Conservation (phyloP, 23 tunicate species). For the Oikopleura albicans region DNA sequence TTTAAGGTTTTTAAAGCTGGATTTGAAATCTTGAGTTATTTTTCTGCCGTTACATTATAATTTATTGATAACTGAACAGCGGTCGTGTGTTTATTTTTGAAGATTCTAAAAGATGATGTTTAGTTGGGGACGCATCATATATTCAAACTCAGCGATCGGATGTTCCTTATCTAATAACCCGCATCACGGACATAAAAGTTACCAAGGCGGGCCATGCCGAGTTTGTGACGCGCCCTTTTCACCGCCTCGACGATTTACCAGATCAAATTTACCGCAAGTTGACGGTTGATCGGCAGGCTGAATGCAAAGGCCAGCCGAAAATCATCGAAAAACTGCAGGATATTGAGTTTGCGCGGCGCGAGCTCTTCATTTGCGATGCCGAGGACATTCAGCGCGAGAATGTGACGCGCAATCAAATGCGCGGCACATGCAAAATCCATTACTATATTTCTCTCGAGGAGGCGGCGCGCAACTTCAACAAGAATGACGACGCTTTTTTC, state of each 20-base stretch:
- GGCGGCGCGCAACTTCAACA: constrained; percentile 18
- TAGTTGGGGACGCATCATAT: constrained; percentile 51
- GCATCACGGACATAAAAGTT: constrained; percentile 76
- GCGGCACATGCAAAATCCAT: neutral
- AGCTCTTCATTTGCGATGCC: constrained; percentile 44
- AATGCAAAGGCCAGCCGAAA: constrained; percentile 27
- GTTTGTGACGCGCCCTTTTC: constrained; percentile 51
- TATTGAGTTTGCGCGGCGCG: constrained; percentile 33
- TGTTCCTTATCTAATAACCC: constrained; percentile 57
- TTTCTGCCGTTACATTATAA: too few relatives aligned
- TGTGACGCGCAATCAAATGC: neutral
- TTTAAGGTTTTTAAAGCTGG: too few relatives aligned
- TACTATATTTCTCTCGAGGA: constrained; percentile 6
- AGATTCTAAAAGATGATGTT: too few relatives aligned
- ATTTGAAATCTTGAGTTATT: too few relatives aligned
- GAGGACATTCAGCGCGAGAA: constrained; percentile 23
- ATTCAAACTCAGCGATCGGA: constrained; percentile 59
- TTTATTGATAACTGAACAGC: too few relatives aligned
- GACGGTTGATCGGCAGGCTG: constrained; percentile 41
- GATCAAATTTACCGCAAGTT: constrained; percentile 84
- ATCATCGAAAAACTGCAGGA: constrained; percentile 32
- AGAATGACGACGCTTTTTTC: constrained; percentile 52
- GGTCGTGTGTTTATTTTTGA: too few relatives aligned
- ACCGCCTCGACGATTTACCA: constrained; percentile 85
- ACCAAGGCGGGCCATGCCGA: constrained; percentile 73